These are phyloP conservation scores for Macroteleia sp. DNA, from an alignment of 2,888 invertebrate genomes.

Conservation along the genomic window DNA sequence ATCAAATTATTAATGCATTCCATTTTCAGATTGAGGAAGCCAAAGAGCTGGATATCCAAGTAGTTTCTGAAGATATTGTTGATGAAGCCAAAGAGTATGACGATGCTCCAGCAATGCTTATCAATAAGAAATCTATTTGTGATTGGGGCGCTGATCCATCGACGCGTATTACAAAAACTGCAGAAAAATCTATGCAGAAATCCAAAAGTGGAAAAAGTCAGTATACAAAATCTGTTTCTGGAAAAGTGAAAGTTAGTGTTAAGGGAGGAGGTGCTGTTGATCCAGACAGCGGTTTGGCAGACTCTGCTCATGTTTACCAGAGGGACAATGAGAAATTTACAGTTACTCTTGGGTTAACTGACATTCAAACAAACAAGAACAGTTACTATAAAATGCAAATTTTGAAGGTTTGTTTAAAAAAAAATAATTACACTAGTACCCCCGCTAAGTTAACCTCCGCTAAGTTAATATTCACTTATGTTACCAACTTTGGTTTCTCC, in stretches of 20 bases:
- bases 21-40: conserved; percentile 88
- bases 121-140: conserved; percentile 90
- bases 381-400: conserved; percentile 98
- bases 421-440: no score
- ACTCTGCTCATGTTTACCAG: conserved; percentile 91
- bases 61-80: conserved; percentile 91
- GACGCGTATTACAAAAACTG: conserved; percentile 85
- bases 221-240: conserved; percentile 86
- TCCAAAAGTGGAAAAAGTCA: conserved; percentile 86
- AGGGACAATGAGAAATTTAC: conserved; percentile 87
- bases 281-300: conserved; percentile 92
- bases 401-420: conserved; percentile 87
- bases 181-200: conserved; percentile 85
- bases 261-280: conserved; percentile 96
- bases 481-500: no score
- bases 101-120: conserved; percentile 87
- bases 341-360: conserved; percentile 93
- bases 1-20: no score
- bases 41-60: conserved; percentile 89
- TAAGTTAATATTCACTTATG: no score
- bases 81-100: conserved; percentile 87
- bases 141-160: conserved; percentile 92
- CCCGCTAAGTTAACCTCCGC: no score
- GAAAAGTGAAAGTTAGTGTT: conserved; percentile 88
- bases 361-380: conserved; percentile 94